Percentiles rank a stretch among this genome's conserved stretches.
Conservation (phyloP, 2,888 invertebrate genomes). For the Agapetus fuscipes region DNA sequence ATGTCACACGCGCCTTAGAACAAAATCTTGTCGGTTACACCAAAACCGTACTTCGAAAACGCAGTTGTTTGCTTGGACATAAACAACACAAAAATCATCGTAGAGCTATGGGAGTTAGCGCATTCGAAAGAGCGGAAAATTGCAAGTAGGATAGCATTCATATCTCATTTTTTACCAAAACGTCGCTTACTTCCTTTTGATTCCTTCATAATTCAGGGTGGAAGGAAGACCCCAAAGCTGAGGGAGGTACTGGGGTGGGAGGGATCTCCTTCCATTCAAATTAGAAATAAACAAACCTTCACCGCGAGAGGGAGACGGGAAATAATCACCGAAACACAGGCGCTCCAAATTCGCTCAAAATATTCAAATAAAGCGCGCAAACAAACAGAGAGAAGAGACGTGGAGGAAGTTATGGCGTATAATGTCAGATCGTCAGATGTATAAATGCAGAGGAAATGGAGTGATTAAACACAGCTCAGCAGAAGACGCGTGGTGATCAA, state of each 20-base stretch:
- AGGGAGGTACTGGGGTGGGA: neutral
- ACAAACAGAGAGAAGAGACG: constrained; percentile 15
- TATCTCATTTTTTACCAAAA: too few species aligned
- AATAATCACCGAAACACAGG: constrained; percentile 21
- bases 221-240: neutral
- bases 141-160: too few species aligned
- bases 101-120: too few species aligned
- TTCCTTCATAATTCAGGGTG: constrained; percentile 18
- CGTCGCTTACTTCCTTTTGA: too few species aligned
- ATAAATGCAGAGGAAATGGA: constrained; percentile 47
- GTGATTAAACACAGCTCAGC: constrained; percentile 51
- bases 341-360: constrained; percentile 18
- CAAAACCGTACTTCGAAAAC: too few species aligned
- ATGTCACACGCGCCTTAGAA: too few species aligned
- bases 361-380: constrained; percentile 17
- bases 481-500: constrained; percentile 48
- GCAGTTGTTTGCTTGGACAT: too few species aligned
- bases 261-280: constrained; percentile 17
- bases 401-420: constrained; percentile 14
- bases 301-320: constrained; percentile 9
- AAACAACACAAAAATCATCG: too few species aligned
- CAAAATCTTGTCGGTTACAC: too few species aligned
- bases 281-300: constrained; percentile 22
- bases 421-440: constrained; percentile 14
- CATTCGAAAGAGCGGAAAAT: too few species aligned